phyloP scores from a whole-genome alignment of 1,140 invertebrate genomes.

The Maniola jurtina region DNA sequence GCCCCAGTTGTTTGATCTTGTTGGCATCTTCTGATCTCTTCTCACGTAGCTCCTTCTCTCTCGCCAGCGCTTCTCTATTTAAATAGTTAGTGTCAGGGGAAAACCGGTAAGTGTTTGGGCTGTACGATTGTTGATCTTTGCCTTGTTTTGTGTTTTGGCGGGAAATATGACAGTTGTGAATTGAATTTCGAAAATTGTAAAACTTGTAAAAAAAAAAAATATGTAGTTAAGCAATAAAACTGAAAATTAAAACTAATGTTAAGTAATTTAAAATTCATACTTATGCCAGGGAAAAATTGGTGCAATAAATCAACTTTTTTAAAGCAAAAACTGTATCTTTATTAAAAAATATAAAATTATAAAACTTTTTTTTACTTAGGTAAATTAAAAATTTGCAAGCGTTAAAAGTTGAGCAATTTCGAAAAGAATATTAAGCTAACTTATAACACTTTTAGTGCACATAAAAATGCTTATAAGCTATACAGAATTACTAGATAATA shows the following conservation, averaged over 20 bases:
- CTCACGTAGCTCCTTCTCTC: constrained; percentile 63
- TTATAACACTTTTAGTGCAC: not conserved
- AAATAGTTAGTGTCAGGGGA: constrained; percentile 52
- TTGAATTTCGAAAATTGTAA: not conserved
- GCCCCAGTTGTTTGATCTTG: constrained; percentile 54
- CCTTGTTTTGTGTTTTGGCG: constrained; percentile 6
- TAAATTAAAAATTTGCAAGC: not conserved
- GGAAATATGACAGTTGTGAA: not conserved
- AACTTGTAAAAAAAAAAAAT: not conserved
- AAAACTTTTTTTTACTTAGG: not conserved
- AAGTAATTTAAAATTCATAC: not conserved
- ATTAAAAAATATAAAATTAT: constrained; percentile 15
- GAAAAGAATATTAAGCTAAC: not conserved
- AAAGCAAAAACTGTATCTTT: constrained; percentile 9
- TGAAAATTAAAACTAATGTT: not conserved
- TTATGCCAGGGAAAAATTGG: not conserved
- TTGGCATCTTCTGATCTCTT: constrained; percentile 57
- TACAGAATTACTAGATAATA: too few species aligned
- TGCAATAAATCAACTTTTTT: constrained; percentile 2
- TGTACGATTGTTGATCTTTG: constrained; percentile 22
- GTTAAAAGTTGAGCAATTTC: constrained; percentile 18
- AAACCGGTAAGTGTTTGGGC: constrained; percentile 38
- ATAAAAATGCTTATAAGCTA: not conserved
- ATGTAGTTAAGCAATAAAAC: too few species aligned
- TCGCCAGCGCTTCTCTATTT: constrained; percentile 67